Percentiles rank a stretch among this genome's conserved stretches.
Conservation (phyloP, 2,888 invertebrate species). For the Lydus trimaculatus region DNA sequence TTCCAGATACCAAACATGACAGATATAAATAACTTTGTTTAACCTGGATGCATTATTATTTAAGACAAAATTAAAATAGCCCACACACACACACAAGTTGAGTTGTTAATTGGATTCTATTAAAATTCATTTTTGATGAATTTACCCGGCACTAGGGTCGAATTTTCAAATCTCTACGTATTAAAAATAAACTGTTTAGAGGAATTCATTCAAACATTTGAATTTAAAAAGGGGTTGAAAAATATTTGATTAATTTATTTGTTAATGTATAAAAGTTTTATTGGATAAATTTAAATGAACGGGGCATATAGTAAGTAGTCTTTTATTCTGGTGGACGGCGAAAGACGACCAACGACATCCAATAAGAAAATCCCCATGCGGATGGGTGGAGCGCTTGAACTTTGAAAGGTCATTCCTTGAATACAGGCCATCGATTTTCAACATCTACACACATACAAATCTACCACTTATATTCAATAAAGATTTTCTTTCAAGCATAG, state of each 20-base stretch:
- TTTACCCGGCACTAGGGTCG: too few species aligned
- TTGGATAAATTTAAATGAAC: too few species aligned
- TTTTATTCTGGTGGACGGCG: neutral
- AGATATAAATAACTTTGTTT: slow-evolving; percentile 26
- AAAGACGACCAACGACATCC: neutral
- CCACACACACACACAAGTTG: too few species aligned
- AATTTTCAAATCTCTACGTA: too few species aligned
- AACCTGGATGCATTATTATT: slow-evolving; percentile 1
- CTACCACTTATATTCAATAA: neutral
- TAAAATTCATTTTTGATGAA: too few species aligned
- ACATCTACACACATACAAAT: slow-evolving; percentile 20
- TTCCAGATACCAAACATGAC: slow-evolving; percentile 30
- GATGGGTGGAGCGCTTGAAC: slow-evolving; percentile 2
- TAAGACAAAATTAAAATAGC: neutral
- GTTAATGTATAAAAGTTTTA: too few species aligned
- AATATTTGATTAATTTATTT: too few species aligned
- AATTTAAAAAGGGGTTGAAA: too few species aligned
- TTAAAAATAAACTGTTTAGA: too few species aligned
- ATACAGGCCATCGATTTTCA: slow-evolving; percentile 39
- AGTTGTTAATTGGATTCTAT: too few species aligned
- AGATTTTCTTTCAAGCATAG: neutral
- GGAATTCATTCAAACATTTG: too few species aligned
- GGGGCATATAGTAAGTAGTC: too few species aligned
- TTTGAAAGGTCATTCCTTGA: slow-evolving; percentile 27
- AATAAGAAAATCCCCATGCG: slow-evolving; percentile 3